Evolutionary conservation across 2,113 vertebrate species (phyloP).

Genomic region (Alethe diademata): DNA sequence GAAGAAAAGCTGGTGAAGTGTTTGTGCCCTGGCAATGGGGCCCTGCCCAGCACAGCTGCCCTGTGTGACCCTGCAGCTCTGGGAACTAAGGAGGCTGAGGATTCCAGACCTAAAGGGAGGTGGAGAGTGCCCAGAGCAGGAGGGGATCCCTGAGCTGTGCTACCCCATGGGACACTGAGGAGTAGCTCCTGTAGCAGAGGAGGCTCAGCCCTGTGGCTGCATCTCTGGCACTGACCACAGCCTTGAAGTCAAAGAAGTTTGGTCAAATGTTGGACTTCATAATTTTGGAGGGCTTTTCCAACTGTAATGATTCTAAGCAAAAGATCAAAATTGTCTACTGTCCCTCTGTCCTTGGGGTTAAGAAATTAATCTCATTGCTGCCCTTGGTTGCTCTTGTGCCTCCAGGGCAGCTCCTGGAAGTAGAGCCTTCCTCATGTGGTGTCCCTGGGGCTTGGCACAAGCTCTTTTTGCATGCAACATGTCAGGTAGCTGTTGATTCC

Average conservation of each 20-base stretch:
- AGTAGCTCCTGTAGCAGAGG: not conserved
- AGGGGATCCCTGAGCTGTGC: not conserved
- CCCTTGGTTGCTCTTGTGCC: not conserved
- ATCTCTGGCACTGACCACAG: not conserved
- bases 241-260: not conserved
- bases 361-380: not conserved
- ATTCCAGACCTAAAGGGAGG: not conserved
- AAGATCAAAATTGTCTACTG: not conserved
- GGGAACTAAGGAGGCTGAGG: not conserved
- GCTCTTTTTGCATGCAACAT: not conserved
- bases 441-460: not conserved
- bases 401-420: not conserved
- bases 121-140: not conserved
- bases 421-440: not conserved
- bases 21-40: not conserved
- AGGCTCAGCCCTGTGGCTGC: not conserved
- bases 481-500: not conserved
- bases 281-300: not conserved
- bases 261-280: not conserved
- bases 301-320: not conserved
- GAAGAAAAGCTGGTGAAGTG: not conserved
- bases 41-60: not conserved
- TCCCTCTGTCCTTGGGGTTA: not conserved
- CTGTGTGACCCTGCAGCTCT: not conserved
- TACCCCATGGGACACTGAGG: not conserved